Evolutionary conservation across 2,888 invertebrate species (phyloP), one percentile per base, ranked within the genome.

Genomic region (Drosophila aldrichi): DNA sequence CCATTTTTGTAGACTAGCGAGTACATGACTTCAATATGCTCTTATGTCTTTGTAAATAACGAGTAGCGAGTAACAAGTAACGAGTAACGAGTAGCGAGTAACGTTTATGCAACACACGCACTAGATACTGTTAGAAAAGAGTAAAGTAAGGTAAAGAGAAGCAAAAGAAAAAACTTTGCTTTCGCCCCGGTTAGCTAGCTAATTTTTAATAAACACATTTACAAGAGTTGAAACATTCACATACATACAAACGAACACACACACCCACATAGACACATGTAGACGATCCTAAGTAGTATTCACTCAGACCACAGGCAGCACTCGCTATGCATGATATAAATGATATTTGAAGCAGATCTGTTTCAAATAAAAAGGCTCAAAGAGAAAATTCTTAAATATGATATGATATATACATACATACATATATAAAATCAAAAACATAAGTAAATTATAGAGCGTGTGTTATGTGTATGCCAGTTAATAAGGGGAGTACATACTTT

Each of bases 21-120:
- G 43, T 51, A 44, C 25, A 48, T 40, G 25, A 52, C 40, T 9
- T 58, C 44, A 58, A 62, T 60, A 61, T 46, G 51, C 56, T 75
- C 70, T 40, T 12, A 43, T 64, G 57, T 64, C 63, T 70, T 75
- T 77, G 77, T 77, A 77, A 79, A 79, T 77, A 77, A 51, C 62
- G 61, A 79, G 60, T 61, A 68, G 32, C 44, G 25, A 58, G 61
- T 61, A 67, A 29, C 32, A 7, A 41, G 36, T 64, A 48, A 25
- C 32, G 43, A 38, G 56, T 65, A 55, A 25, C 20, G 20, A 54
- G 55, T 59, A 57, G 16, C 43, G 32, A 67, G 58, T 55, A 44
- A 55, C 55, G 36, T 55, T 32, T 36, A 44, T 59, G 32, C 18
- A 59, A 16, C 41, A 54, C 32, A 40, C 54, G 36, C 52, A 61